phyloP scores from a whole-genome alignment of 2,113 vertebrate genomes.

The Beaufortia kweichowensis region DNA sequence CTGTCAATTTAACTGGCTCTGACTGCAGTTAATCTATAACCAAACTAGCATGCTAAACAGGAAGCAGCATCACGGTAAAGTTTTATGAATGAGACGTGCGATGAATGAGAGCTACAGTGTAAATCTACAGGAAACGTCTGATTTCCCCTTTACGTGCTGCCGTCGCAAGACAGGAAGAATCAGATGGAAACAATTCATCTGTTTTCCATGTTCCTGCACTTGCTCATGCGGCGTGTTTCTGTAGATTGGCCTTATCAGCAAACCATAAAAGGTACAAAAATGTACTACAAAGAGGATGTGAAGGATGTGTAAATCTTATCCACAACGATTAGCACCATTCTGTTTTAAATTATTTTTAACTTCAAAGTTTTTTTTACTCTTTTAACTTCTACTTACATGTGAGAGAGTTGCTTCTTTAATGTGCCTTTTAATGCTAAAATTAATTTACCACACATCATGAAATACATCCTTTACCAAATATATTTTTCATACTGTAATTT shows the following conservation, averaged over 20 bases:
- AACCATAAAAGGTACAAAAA: background rate
- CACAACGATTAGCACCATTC: background rate
- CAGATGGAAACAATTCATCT: constrained; percentile 33
- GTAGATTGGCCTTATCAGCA: background rate
- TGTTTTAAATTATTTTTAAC: background rate
- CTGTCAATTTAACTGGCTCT: too few relatives aligned
- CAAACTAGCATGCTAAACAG: constrained; percentile 38
- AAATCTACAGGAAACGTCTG: constrained; percentile 43
- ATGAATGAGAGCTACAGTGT: constrained; percentile 48
- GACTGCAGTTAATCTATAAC: constrained; percentile 37
- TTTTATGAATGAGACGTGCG: constrained; percentile 57
- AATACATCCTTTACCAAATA: too few relatives aligned
- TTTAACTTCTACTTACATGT: too few relatives aligned
- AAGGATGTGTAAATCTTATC: constrained; percentile 15
- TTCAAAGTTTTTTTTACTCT: too few relatives aligned
- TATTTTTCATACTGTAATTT: too few relatives aligned
- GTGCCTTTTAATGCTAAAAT: background rate
- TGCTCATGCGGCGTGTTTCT: background rate
- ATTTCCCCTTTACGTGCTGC: constrained; percentile 31
- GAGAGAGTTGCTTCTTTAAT: background rate
- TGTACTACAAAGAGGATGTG: background rate
- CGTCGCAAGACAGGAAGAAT: constrained; percentile 32
- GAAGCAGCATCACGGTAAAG: constrained; percentile 39
- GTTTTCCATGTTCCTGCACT: constrained; percentile 41
- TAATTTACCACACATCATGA: too few relatives aligned